These are phyloP conservation scores for Volucella inanis DNA, from an alignment of 2,888 invertebrate genomes.

Conservation along the genomic window DNA sequence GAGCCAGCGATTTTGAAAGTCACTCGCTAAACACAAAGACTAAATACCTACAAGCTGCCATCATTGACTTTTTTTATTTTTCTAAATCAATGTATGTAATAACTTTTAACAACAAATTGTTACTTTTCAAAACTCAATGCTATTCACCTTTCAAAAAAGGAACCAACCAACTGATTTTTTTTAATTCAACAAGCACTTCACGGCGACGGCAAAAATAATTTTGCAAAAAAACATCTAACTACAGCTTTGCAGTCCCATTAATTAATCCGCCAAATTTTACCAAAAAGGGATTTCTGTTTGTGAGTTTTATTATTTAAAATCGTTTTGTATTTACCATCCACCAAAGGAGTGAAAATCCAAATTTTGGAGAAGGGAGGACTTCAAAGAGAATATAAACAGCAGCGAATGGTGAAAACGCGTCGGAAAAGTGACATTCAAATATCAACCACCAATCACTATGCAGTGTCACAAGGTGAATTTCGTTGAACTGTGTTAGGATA, in stretches of 20 bases:
- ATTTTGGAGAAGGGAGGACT: slow-evolving; percentile 27
- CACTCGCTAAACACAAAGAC: too few relatives aligned
- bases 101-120: too few relatives aligned
- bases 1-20: too few relatives aligned
- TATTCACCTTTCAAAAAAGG: too few relatives aligned
- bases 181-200: background rate
- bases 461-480: background rate
- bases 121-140: too few relatives aligned
- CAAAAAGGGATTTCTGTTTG: too few relatives aligned
- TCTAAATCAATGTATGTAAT: too few relatives aligned
- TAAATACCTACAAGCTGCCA: too few relatives aligned
- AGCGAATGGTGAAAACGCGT: slow-evolving; percentile 42
- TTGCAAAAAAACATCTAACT: background rate
- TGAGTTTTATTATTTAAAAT: slow-evolving; percentile 17
- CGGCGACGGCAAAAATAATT: slow-evolving; percentile 5
- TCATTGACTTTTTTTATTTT: too few relatives aligned
- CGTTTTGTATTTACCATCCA: slow-evolving; percentile 71
- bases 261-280: too few relatives aligned
- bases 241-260: too few relatives aligned
- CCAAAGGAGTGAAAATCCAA: slow-evolving; percentile 69
- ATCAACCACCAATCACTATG: slow-evolving; percentile 24
- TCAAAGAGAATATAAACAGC: slow-evolving; percentile 29
- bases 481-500: background rate
- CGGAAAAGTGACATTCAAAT: slow-evolving; percentile 50
- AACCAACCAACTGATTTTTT: too few relatives aligned